phyloP scores from a whole-genome alignment of 1,140 invertebrate species.

The Geopemphigus sp. region DNA sequence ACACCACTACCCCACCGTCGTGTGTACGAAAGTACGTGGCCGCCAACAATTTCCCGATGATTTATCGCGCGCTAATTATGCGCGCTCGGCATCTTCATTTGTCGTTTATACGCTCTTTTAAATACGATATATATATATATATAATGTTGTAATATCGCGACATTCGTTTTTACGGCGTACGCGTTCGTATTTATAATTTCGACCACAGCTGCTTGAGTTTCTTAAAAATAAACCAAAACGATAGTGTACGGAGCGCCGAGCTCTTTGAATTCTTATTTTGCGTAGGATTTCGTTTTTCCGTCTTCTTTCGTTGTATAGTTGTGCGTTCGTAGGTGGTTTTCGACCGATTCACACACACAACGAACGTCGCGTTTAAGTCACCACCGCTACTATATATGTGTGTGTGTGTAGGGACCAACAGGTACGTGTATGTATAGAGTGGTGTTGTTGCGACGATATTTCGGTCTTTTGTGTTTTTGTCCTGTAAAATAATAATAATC shows the following conservation, averaged over 20 bases:
- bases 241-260: background rate
- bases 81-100: background rate
- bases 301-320: background rate
- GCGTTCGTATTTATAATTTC: background rate
- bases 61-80: constrained; percentile 27
- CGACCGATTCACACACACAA: background rate
- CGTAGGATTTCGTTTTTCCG: constrained; percentile 29
- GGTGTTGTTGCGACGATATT: constrained; percentile 32
- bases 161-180: background rate
- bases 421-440: background rate
- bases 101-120: background rate
- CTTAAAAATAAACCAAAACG: constrained; percentile 8
- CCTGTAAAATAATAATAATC: background rate
- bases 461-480: constrained; percentile 13
- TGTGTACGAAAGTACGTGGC: background rate
- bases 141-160: background rate
- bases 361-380: constrained; percentile 6
- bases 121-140: background rate
- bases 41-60: constrained; percentile 34
- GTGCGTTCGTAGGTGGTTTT: constrained; percentile 17
- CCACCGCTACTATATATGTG: background rate
- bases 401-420: background rate
- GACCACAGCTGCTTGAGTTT: background rate
- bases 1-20: no score
- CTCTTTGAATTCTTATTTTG: no score